These are phyloP conservation scores for Cetoscarus ocellatus DNA, from an alignment of 2,797 vertebrate genomes.

Conservation along the genomic window DNA sequence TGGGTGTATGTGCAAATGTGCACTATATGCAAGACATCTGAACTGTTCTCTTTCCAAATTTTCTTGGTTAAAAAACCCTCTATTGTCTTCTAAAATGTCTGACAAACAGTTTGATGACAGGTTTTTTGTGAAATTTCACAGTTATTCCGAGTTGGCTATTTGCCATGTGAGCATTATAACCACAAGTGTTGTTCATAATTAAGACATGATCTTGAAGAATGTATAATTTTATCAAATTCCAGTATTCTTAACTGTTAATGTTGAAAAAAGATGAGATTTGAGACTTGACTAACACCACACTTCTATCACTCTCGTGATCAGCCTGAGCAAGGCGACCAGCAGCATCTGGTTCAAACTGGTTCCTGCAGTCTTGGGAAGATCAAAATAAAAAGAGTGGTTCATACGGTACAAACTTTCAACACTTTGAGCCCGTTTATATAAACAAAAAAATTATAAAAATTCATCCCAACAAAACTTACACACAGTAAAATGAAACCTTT, in stretches of 20 bases:
- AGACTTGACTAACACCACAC: conserved; percentile 20
- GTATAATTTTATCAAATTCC: background rate
- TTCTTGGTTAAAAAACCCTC: background rate
- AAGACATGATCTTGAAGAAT: no score
- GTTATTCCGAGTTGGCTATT: background rate
- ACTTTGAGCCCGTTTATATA: no score
- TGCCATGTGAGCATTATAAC: background rate
- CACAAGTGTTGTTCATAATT: background rate
- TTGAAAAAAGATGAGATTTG: background rate
- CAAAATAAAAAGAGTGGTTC: conserved; percentile 3
- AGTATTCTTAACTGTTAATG: conserved; percentile 7
- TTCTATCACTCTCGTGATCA: conserved; percentile 39
- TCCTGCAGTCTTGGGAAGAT: conserved; percentile 6
- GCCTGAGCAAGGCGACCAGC: conserved; percentile 26
- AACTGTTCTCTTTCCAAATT: background rate
- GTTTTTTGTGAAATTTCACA: background rate
- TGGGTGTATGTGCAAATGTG: conserved; percentile 1
- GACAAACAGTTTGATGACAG: background rate
- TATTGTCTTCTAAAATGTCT: background rate
- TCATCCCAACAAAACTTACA: no score
- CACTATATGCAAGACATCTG: background rate
- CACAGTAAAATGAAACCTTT: no score
- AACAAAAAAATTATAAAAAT: no score
- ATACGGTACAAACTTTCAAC: no score
- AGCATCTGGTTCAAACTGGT: conserved; percentile 39